Conservation (phyloP, 2,888 invertebrate genomes). For the Dyspetes luteomarginatus region DNA sequence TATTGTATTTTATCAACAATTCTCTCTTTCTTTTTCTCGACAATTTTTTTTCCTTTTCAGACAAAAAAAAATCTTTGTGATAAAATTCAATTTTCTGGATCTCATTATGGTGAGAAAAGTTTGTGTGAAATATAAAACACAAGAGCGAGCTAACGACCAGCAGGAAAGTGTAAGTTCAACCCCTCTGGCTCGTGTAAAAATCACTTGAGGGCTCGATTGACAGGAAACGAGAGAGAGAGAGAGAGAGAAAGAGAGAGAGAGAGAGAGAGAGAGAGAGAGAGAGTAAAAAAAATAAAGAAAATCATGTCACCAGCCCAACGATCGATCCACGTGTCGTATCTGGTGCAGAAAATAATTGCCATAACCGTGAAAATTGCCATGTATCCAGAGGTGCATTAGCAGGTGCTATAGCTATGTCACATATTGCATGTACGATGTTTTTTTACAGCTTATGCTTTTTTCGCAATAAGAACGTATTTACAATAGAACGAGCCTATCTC, state of each 20-base stretch:
- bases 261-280: background rate
- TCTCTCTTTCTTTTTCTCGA: conserved; percentile 1
- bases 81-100: conserved; percentile 3
- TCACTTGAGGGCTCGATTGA: background rate
- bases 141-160: no score
- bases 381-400: conserved; percentile 33
- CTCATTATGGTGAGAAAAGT: background rate
- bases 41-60: no score
- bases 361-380: conserved; percentile 69
- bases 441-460: no score
- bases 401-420: no score
- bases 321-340: conserved; percentile 74
- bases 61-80: background rate
- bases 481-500: no score
- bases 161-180: no score
- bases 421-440: no score
- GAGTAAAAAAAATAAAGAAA: background rate
- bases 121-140: background rate
- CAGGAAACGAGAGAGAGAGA: background rate
- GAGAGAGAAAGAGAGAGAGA: conserved; percentile 1
- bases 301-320: conserved; percentile 43
- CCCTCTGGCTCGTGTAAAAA: background rate
- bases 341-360: conserved; percentile 76
- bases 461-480: no score
- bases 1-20: background rate